phyloP scores from a whole-genome alignment of 2,888 invertebrate species.

The Steinernema scapterisci region DNA sequence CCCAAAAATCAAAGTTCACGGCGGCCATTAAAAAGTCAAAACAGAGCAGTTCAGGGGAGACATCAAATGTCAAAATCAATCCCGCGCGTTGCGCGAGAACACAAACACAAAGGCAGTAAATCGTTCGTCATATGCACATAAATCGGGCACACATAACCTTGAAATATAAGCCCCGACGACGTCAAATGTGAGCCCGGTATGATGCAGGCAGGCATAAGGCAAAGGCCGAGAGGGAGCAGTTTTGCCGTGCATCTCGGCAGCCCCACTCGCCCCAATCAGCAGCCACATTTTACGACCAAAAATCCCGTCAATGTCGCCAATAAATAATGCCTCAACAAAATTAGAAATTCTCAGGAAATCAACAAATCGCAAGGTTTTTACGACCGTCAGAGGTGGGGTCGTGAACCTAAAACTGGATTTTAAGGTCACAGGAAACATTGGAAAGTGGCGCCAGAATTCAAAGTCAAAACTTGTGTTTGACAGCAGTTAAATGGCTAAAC shows the following conservation, averaged over 20 bases:
- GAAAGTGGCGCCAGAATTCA: too few species aligned
- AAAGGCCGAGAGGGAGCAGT: too few species aligned
- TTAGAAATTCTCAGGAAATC: too few species aligned
- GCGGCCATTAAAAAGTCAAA: not conserved
- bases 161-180: constrained; percentile 29
- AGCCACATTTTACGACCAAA: constrained; percentile 17
- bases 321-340: too few species aligned
- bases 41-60: not conserved
- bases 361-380: too few species aligned
- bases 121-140: not conserved
- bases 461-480: too few species aligned
- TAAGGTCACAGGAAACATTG: too few species aligned
- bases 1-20: not conserved
- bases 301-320: not conserved
- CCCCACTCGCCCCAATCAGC: constrained; percentile 15
- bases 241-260: not conserved
- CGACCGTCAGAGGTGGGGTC: too few species aligned
- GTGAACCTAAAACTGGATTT: too few species aligned
- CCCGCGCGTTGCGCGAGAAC: not conserved
- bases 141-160: constrained; percentile 26
- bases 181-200: not conserved
- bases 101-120: constrained; percentile 30
- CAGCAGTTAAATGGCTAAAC: not conserved
- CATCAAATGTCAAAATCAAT: not conserved
- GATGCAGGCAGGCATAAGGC: too few species aligned